A percentile compares a stretch with the other conserved stretches of the same genome.
phyloP scores from a whole-genome alignment of 1,140 invertebrate genomes.

The Pissodes strobi region DNA sequence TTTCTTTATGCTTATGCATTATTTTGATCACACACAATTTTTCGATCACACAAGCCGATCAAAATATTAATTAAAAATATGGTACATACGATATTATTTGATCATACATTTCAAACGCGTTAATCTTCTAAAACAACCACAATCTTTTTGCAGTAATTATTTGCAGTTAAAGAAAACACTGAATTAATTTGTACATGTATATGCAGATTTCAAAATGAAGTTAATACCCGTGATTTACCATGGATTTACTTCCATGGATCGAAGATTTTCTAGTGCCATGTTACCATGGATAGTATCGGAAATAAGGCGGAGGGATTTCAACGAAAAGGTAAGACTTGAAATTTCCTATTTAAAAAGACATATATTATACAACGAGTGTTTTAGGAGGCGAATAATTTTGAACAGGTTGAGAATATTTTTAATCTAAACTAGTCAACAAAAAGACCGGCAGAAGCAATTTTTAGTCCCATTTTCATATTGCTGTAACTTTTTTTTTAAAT shows the following conservation, averaged over 20 bases:
- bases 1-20: conserved; percentile 7
- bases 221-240: conserved; percentile 70
- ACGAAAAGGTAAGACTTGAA: conserved; percentile 56
- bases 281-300: conserved; percentile 73
- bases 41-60: background rate
- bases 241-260: conserved; percentile 74
- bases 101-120: background rate
- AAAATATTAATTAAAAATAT: conserved; percentile 8
- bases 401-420: too few species aligned
- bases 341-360: too few species aligned
- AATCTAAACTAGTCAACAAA: too few species aligned
- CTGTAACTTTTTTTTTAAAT: too few species aligned
- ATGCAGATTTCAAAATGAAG: conserved; percentile 57
- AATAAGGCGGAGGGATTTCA: conserved; percentile 62
- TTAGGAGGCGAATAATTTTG: too few species aligned
- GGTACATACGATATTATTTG: background rate
- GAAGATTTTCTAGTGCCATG: conserved; percentile 75
- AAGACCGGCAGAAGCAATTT: too few species aligned
- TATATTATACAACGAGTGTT: too few species aligned
- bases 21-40: conserved; percentile 10
- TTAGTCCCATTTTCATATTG: too few species aligned
- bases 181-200: background rate
- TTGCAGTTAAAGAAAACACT: too few species aligned
- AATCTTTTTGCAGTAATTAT: background rate
- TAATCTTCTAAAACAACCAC: background rate